Evolutionary conservation across 2,797 vertebrate species (phyloP).

Genomic region (Melanotaenia trifasciata): DNA sequence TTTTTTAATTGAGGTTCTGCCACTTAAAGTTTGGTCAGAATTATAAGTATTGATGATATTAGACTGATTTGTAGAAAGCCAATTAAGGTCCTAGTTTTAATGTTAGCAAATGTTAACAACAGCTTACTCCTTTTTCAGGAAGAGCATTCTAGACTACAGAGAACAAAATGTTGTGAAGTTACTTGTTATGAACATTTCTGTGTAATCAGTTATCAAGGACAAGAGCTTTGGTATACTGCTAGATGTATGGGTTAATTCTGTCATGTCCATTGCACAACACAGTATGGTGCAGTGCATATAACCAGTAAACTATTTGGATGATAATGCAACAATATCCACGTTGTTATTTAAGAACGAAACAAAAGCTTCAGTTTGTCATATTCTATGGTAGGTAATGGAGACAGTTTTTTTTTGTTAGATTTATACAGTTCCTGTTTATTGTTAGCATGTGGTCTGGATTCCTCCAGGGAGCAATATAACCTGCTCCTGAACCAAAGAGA

Average conservation of each 20-base stretch:
- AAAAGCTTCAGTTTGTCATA: conserved; percentile 3
- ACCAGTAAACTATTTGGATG: not conserved
- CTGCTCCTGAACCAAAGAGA: conserved; percentile 40
- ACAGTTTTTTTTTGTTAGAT: conserved; percentile 8
- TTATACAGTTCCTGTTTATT: conserved; percentile 28
- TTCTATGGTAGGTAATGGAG: not conserved
- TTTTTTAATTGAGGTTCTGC: not conserved
- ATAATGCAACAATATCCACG: conserved; percentile 6
- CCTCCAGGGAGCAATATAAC: conserved; percentile 8
- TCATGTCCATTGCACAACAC: not conserved
- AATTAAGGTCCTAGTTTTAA: not conserved
- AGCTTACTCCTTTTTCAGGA: not conserved
- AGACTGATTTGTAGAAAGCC: not conserved
- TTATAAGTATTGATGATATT: not conserved
- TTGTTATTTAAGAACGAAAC: conserved; percentile 9
- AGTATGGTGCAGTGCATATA: not conserved
- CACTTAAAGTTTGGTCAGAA: not conserved
- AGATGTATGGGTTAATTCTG: not conserved
- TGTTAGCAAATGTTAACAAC: conserved; percentile 6
- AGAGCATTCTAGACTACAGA: conserved; percentile 1
- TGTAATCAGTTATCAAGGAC: conserved; percentile 19
- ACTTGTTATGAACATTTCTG: not conserved
- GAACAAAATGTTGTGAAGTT: conserved; percentile 34
- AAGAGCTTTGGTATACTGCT: not conserved
- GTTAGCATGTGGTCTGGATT: conserved; percentile 19